These are phyloP conservation scores for Monochamus saltuarius DNA, from an alignment of 1,140 invertebrate species.

Conservation along the genomic window DNA sequence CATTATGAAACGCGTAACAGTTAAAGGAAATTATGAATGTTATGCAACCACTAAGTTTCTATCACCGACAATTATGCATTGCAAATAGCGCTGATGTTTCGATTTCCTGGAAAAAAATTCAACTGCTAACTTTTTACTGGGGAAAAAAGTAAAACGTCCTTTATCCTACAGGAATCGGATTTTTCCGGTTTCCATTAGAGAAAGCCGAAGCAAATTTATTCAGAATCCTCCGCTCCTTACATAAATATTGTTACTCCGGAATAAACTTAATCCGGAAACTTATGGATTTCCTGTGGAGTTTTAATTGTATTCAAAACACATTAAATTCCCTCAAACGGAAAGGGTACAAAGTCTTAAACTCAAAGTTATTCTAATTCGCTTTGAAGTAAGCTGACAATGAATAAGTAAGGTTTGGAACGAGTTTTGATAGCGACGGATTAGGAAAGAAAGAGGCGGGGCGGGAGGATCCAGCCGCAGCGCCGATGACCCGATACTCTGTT, in stretches of 20 bases:
- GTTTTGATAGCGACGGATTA: constrained; percentile 36
- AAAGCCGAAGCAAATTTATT: no score
- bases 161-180: no score
- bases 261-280: constrained; percentile 21
- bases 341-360: constrained; percentile 30
- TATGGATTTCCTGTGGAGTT: constrained; percentile 21
- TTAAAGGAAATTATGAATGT: no score
- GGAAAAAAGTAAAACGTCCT: no score
- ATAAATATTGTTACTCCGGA: constrained; percentile 18
- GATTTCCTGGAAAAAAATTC: no score
- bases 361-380: constrained; percentile 40
- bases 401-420: constrained; percentile 40
- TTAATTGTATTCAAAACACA: constrained; percentile 32
- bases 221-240: no score
- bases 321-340: constrained; percentile 28
- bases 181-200: no score
- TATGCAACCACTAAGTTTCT: no score
- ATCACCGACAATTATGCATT: no score
- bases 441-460: not conserved
- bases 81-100: no score
- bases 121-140: no score
- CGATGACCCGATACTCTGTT: constrained; percentile 10
- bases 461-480: constrained; percentile 7
- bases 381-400: constrained; percentile 44
- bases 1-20: no score